Evolutionary conservation across 1,140 invertebrate genomes (phyloP), one percentile per base, ranked within the genome.

Genomic region (Leptopilina clavipes): DNA sequence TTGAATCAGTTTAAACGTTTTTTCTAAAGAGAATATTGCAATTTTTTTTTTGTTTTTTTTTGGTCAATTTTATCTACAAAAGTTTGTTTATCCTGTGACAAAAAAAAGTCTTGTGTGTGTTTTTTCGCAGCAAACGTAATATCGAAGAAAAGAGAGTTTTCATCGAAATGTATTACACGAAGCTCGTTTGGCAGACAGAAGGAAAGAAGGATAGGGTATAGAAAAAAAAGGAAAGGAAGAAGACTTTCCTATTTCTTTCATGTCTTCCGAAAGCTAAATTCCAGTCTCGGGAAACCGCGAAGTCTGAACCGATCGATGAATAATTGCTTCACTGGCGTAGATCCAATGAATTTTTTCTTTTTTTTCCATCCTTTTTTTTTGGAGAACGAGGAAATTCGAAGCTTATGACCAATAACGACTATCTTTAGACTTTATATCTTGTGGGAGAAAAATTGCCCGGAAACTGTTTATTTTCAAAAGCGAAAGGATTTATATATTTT

Each of bases 141-240:
- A 65, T 65, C 59, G 25, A 59, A 2, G 19, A 31, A 22, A 19
- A 40, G 37, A 40, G 22, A 65, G 10, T 31, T 65, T 65, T 65
- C 56, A 65, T 65, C 56, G 22, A 65, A 31, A 31, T 65, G 56
- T 65, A 65, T 65, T 65, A 65, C 56, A 65, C 56, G 56, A 65
- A 65, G 56, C 56, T 65, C 56, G 56, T 65, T 65, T 65, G 56
- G 19, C 6, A 65, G 56, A 65, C 22, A 25, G 56, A 65, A 65
- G 56, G 19, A 31, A 40, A 65, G 56, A 65, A 65, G 22, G 59
- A 65, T 65, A 31, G 22, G 25, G 59, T n/a, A 37, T 31, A 31
- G 7, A 8, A n/a, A 65, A 65, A 40, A 9, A 40, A 40, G 37
- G 7, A 40, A 9, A 40, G 8, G 9, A 40, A 9, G 37, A n/a